These are phyloP conservation scores for Cassiopea xamachana DNA, from an alignment of 30 jellyfish, hydroid and myxozoan genomes.

Conservation along the genomic window DNA sequence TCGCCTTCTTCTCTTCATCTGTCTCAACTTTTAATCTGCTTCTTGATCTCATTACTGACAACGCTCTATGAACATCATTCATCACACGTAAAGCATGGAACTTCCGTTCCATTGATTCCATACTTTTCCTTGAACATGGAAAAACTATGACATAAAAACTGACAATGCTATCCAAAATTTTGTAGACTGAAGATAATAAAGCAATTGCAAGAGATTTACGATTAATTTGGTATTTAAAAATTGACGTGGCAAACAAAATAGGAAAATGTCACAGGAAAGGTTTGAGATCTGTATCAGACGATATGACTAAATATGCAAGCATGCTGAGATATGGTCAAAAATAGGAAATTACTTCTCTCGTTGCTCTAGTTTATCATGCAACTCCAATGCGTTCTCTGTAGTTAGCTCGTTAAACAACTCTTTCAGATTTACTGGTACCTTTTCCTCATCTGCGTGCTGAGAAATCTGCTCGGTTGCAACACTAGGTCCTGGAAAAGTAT, in stretches of 20 bases:
- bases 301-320: no score
- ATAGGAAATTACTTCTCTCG: conserved; percentile 54
- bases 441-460: conserved; percentile 22
- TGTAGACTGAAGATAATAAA: no score
- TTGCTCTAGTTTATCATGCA: conserved; percentile 79
- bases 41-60: conserved; percentile 53
- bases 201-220: no score
- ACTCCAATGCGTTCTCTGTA: conserved; percentile 61
- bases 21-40: conserved; percentile 67
- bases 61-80: conserved; percentile 70
- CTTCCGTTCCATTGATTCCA: conserved; percentile 74
- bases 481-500: conserved; percentile 40
- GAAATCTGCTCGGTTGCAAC: conserved; percentile 44
- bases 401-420: conserved; percentile 68
- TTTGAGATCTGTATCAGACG: no score
- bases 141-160: neutral
- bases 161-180: neutral
- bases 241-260: no score
- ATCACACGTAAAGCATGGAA: conserved; percentile 65
- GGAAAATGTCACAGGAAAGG: no score
- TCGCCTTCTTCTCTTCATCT: conserved; percentile 72
- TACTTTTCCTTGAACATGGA: conserved; percentile 35
- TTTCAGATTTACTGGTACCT: conserved; percentile 21
- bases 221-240: no score
- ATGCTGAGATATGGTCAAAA: neutral